Evolutionary conservation across 2,113 vertebrate species (phyloP).

Genomic region (Sciurus niger): DNA sequence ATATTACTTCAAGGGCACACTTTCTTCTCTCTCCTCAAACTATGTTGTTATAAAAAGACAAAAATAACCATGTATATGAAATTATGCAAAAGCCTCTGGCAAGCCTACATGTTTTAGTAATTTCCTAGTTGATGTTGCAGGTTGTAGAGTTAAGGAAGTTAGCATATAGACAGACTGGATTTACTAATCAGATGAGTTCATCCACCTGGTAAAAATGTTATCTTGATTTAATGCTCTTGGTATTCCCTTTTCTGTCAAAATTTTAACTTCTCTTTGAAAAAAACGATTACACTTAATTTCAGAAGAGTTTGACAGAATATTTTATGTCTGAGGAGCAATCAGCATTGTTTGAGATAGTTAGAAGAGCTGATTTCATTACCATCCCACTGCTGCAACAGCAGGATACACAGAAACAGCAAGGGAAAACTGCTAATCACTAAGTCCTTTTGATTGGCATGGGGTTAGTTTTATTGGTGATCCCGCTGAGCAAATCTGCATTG

Average conservation of each 20-base stretch:
- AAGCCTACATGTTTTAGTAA: slow-evolving; percentile 66
- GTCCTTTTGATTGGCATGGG: slow-evolving; percentile 76
- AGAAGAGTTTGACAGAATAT: slow-evolving; percentile 88
- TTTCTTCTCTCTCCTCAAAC: slow-evolving; percentile 52
- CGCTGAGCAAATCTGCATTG: slow-evolving; percentile 79
- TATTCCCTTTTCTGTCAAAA: slow-evolving; percentile 85
- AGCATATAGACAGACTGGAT: slow-evolving; percentile 84
- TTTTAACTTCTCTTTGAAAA: slow-evolving; percentile 86
- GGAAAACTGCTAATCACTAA: slow-evolving; percentile 86
- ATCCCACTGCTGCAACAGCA: slow-evolving; percentile 87
- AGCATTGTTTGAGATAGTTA: slow-evolving; percentile 88
- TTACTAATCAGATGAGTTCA: slow-evolving; percentile 88
- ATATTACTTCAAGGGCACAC: slow-evolving; percentile 51
- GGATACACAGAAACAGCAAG: slow-evolving; percentile 83
- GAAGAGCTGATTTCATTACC: slow-evolving; percentile 89
- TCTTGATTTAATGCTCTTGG: slow-evolving; percentile 87
- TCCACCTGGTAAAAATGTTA: slow-evolving; percentile 85
- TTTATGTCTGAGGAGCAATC: slow-evolving; percentile 89
- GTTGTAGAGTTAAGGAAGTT: slow-evolving; percentile 85
- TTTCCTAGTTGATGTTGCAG: slow-evolving; percentile 59
- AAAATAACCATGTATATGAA: slow-evolving; percentile 65
- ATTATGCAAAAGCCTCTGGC: slow-evolving; percentile 57
- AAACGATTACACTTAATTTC: slow-evolving; percentile 86
- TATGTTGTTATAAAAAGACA: slow-evolving; percentile 10
- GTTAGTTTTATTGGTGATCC: slow-evolving; percentile 82